Conservation (phyloP, 2,113 vertebrate species). For the Chaenocephalus aceratus region DNA sequence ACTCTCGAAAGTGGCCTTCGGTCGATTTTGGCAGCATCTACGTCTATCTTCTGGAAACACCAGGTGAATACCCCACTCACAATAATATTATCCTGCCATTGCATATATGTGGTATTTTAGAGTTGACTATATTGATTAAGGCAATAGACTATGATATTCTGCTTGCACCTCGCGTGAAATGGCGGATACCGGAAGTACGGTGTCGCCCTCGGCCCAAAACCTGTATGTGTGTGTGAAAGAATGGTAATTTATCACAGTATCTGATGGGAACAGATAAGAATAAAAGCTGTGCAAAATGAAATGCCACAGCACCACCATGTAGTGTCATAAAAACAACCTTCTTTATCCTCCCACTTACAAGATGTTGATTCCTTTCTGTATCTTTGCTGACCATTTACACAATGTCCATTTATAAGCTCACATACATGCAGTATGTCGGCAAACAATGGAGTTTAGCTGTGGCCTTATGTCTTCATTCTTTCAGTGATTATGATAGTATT, state of each 20-base stretch:
- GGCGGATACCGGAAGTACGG: too few species aligned
- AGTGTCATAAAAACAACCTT: constrained; percentile 11
- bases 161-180: too few species aligned
- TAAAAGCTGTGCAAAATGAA: constrained; percentile 10
- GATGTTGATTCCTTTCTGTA: background rate
- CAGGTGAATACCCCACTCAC: too few species aligned
- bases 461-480: background rate
- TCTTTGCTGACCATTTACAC: background rate
- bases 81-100: too few species aligned
- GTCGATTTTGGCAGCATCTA: too few species aligned
- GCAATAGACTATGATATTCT: too few species aligned
- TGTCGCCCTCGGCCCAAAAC: too few species aligned
- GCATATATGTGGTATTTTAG: too few species aligned
- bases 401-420: constrained; percentile 3
- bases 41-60: too few species aligned
- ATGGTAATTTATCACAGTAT: background rate
- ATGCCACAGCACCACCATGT: background rate
- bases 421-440: background rate
- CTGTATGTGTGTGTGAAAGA: too few species aligned
- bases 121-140: too few species aligned
- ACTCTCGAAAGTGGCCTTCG: too few species aligned
- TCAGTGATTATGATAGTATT: constrained; percentile 1
- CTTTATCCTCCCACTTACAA: constrained; percentile 16
- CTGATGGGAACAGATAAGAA: background rate
- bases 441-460: background rate